Evolutionary conservation across 2,888 invertebrate species (phyloP), one percentile per base, ranked within the genome.

Genomic region (Linnaemya vulpina): DNA sequence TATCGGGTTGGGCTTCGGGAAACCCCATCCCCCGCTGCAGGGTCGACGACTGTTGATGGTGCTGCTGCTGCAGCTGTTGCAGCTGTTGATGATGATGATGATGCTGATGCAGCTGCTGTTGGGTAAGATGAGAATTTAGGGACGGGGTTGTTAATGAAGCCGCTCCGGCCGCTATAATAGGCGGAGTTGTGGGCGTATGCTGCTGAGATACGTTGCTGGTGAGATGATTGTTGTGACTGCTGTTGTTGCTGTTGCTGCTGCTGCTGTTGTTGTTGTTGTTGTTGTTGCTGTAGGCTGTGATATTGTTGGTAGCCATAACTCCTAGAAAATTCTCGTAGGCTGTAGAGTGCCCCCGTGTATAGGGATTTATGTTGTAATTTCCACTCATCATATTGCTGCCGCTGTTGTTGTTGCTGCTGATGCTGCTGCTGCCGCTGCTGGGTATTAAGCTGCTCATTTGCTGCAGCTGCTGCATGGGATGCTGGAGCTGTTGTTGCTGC

Each of bases 1-100:
- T 98, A 93, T 98, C 98, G 89, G 92, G 94, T 92, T 96, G 95
- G 93, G 97, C 95, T 93, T 97, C 96, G 91, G 97, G 96, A 94
- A 97, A 97, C 91, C 96, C 95, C 93, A 96, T 95, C 93, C 89
- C 91, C 90, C 90, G 89, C 87, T 92, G 92, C 86, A 89, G 89
- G 11, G 84, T 87, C 71, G 80, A 87, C 70, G 88, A 87, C 70
- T 89, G 88, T 75, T 87, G 87, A 73, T 86, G 89, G 55, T 87
- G 87, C 88, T 92, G 92, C 71, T 88, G 89, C 43, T 86, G 90
- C 74, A 87, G 90, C 62, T 87, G 88, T 13, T 78, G 86, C 25
- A 80, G 87, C 74, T 86, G 82, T 86, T 73, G 88, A 87, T 88
- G 89, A 38, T 86, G 90, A 73, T 88, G 90, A 67, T 87, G 88